Base-by-base conservation (phyloP, 2,797 vertebrate genomes). In the Naso thynnoides region DNA sequence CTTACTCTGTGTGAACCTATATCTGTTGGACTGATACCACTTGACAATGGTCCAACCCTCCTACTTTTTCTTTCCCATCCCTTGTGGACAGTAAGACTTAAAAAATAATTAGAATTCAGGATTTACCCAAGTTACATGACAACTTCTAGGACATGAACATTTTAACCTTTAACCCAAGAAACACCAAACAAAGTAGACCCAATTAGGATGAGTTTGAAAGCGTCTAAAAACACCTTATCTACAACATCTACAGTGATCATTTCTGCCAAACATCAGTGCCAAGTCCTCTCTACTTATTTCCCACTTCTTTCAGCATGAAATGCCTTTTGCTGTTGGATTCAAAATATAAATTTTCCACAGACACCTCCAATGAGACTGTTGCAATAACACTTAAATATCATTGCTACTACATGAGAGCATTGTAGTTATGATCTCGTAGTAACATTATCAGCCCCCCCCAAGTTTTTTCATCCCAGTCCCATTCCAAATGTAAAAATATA, bases 401-500 rank as follows among this genome's bases (percentile, higher is more conserved):
- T 33, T 18, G 33, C 21, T 44, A 24, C 53, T 1, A 39, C 4
- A 5, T 2, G 7, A 10, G 6, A 59, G 70, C 44, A 58, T 2
- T 62, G 38, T n/a, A 42, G 33, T 24, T 60, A 33, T 38, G 16
- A 49, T 60, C 42, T 42, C 48, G 45, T 53, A 24, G 26, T 27
- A 73, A 75, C 36, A 66, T 57, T n/a, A 60, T 44, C 36, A 64
- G 44, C 39, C 70, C 31, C 71, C 63, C 68, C 33, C 61, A 15
- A 31, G 16, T 29, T 39, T 38, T 62, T 45, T 63, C 13, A 24
- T 45, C 44, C 18, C 19, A 0, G 0, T 59, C 64, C 55, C 52
- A 33, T 78, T 70, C 58, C 56, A 27, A 84, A 76, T 86, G 78
- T 73, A 87, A 90, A 93, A 89, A 93, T 88, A 90, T 42, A 87